Percentiles rank a stretch among this genome's conserved stretches.
These are phyloP conservation scores for Melanocharis versteri DNA, from an alignment of 2,113 vertebrate genomes.

Conservation along the genomic window DNA sequence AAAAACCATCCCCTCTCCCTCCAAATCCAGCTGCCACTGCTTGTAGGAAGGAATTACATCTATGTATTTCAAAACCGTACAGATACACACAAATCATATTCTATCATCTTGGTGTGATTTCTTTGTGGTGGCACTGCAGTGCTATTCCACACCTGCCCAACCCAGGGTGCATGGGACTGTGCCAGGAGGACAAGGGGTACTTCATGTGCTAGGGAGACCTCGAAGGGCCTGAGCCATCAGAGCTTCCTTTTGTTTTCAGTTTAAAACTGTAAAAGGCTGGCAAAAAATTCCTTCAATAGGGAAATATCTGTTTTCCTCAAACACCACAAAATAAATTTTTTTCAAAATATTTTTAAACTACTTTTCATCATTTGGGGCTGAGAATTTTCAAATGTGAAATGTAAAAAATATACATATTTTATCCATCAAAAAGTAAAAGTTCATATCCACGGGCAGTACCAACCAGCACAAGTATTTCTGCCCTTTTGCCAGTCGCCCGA, in stretches of 20 bases:
- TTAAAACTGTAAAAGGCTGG: neutral
- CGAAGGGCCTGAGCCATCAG: neutral
- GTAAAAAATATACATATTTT: neutral
- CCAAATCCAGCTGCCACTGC: accelerated
- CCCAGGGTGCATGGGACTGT: accelerated
- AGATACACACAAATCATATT: accelerated
- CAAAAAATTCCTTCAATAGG: neutral
- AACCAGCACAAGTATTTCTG: neutral
- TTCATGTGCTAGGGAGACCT: accelerated
- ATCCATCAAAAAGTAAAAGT: neutral
- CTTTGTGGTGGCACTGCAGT: neutral
- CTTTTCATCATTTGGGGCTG: accelerated
- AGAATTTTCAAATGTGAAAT: neutral
- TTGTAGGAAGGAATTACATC: neutral
- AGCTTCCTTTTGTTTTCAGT: neutral
- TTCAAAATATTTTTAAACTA: neutral
- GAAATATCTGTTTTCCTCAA: neutral
- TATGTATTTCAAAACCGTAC: accelerated
- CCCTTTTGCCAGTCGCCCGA: accelerated
- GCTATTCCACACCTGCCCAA: neutral
- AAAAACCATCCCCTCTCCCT: neutral
- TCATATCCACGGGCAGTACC: accelerated
- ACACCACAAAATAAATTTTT: neutral
- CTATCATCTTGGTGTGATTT: accelerated
- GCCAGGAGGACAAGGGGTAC: neutral